phyloP scores from a whole-genome alignment of 1,140 invertebrate genomes.

The Holcopasites calliopsidis region DNA sequence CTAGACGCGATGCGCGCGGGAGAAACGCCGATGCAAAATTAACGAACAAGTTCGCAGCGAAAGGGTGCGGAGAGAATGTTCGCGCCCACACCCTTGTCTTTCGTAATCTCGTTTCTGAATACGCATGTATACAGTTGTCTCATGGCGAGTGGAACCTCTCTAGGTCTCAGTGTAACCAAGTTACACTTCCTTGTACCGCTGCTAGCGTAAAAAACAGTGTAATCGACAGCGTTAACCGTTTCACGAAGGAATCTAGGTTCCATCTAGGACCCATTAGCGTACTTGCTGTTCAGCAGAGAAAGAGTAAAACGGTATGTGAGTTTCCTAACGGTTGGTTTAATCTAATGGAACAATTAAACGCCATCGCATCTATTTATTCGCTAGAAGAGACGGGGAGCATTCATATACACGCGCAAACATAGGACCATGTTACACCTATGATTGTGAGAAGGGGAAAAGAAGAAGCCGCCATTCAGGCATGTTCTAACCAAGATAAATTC shows the following conservation, averaged over 20 bases:
- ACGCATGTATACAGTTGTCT: not conserved
- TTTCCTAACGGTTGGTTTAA: no score
- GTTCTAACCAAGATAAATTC: constrained; percentile 68
- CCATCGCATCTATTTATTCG: constrained; percentile 50
- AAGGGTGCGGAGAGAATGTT: constrained; percentile 40
- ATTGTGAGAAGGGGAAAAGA: not conserved
- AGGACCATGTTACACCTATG: not conserved
- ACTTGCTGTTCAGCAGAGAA: no score
- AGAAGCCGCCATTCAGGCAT: constrained; percentile 10
- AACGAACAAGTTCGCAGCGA: constrained; percentile 51
- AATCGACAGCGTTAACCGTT: no score
- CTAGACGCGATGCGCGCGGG: constrained; percentile 7
- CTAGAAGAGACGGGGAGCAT: constrained; percentile 22
- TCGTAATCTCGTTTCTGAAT: constrained; percentile 51
- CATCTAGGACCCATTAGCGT: no score
- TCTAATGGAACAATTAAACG: no score
- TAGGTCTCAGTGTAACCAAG: no score
- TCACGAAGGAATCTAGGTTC: no score
- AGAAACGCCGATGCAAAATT: constrained; percentile 55
- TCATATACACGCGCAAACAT: not conserved
- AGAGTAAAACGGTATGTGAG: no score
- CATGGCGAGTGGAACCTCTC: no score
- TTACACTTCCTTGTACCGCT: no score
- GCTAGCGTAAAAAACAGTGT: no score
- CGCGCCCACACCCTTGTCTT: not conserved